Evolutionary conservation across 1,140 invertebrate genomes (phyloP).

Genomic region (Conus ventricosus): DNA sequence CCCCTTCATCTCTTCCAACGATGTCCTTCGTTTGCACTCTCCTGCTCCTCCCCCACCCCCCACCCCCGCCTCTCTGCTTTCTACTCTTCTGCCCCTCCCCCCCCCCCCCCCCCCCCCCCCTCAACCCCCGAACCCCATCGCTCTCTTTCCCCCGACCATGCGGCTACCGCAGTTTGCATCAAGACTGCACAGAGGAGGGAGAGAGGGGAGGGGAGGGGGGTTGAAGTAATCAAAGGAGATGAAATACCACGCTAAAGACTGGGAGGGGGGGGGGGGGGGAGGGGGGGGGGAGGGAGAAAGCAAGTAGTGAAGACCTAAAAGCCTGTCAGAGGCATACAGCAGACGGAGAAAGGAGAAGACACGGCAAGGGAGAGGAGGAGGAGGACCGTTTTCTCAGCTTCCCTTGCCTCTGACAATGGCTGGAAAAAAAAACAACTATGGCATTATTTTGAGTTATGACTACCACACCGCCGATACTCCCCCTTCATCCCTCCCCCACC

Average conservation of each 20-base stretch:
- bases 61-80: neutral
- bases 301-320: constrained; percentile 28
- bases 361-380: no score
- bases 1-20: neutral
- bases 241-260: constrained; percentile 21
- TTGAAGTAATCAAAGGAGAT: constrained; percentile 22
- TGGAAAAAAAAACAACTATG: no score
- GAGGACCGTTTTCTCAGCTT: no score
- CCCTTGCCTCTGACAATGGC: no score
- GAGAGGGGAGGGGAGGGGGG: no score
- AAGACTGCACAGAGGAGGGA: no score
- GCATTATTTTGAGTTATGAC: no score
- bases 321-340: constrained; percentile 25
- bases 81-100: neutral
- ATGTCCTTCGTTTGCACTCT: neutral
- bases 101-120: neutral
- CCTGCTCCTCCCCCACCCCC: neutral
- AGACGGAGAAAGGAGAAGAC: neutral
- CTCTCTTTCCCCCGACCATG: neutral
- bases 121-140: neutral
- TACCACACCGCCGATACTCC: no score
- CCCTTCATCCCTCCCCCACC: no score
- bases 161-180: neutral
- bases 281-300: no score
- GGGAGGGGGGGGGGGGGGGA: neutral